Evolutionary conservation across 2,113 vertebrate genomes (phyloP).

Genomic region (Thermophis baileyi): DNA sequence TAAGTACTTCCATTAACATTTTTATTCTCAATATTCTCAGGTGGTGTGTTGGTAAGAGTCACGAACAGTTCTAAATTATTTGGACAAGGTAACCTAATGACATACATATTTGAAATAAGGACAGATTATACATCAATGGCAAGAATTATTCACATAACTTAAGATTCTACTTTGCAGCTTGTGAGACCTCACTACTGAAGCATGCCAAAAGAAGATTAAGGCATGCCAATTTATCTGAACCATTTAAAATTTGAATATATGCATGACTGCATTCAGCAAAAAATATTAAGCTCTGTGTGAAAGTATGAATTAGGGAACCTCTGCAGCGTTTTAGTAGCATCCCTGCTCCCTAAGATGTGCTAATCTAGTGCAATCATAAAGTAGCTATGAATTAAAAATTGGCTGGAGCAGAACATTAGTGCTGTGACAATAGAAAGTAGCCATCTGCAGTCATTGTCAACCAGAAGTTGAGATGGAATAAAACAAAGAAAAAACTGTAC

Average conservation of each 20-base stretch:
- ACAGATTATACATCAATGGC: background rate
- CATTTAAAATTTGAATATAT: background rate
- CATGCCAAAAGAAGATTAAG: background rate
- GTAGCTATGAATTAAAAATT: conserved; percentile 32
- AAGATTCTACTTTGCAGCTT: background rate
- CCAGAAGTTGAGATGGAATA: background rate
- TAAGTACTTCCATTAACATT: background rate
- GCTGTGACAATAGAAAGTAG: conserved; percentile 22
- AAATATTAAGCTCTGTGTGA: background rate
- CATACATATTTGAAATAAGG: background rate
- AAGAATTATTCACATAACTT: background rate
- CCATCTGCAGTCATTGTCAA: background rate
- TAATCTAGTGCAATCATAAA: conserved; percentile 27
- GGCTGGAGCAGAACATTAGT: background rate
- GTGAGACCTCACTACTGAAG: background rate
- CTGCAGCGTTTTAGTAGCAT: background rate
- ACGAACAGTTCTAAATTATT: background rate
- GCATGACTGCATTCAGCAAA: background rate
- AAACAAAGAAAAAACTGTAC: background rate
- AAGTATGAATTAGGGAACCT: background rate
- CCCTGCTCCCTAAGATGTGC: background rate
- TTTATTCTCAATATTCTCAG: background rate
- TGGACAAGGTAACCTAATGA: background rate
- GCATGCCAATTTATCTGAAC: background rate
- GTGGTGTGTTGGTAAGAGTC: background rate